Evolutionary conservation across 2,113 vertebrate genomes (phyloP).

Genomic region (Oophaga pumilio): DNA sequence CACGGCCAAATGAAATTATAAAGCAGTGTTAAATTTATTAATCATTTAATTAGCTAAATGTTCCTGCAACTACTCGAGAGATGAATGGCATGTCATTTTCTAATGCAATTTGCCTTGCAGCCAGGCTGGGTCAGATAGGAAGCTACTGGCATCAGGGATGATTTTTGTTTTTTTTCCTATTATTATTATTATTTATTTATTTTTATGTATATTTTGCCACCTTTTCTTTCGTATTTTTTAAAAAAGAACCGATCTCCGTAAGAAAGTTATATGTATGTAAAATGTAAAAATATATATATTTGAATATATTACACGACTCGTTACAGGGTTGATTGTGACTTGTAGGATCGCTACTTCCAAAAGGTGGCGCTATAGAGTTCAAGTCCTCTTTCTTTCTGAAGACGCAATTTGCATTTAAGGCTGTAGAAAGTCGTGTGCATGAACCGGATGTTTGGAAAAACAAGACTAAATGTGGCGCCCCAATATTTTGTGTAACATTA

Average conservation of each 20-base stretch:
- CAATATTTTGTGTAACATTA: no score
- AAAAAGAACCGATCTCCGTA: not conserved
- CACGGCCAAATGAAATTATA: slow-evolving; percentile 98
- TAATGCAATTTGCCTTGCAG: slow-evolving; percentile 94
- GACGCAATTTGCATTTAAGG: no score
- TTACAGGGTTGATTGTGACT: no score
- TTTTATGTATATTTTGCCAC: not conserved
- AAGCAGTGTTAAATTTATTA: slow-evolving; percentile 99
- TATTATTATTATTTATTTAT: slow-evolving; percentile 68
- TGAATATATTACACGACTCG: no score
- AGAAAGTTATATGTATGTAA: not conserved
- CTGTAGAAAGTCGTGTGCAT: no score
- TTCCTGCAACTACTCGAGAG: slow-evolving; percentile 91
- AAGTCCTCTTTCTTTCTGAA: no score
- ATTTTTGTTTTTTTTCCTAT: slow-evolving; percentile 73
- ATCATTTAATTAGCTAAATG: slow-evolving; percentile 99
- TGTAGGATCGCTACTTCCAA: no score
- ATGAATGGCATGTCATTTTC: slow-evolving; percentile 95
- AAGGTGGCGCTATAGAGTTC: no score
- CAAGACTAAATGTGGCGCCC: no score
- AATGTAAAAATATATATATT: no score
- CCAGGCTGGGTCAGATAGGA: slow-evolving; percentile 91
- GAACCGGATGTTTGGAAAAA: no score
- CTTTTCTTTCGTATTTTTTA: not conserved
- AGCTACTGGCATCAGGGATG: slow-evolving; percentile 80